A percentile compares a stretch with the other conserved stretches of the same genome.
These are phyloP conservation scores for Lasioglossum malachurum DNA, from an alignment of 2,888 invertebrate species.

Conservation along the genomic window DNA sequence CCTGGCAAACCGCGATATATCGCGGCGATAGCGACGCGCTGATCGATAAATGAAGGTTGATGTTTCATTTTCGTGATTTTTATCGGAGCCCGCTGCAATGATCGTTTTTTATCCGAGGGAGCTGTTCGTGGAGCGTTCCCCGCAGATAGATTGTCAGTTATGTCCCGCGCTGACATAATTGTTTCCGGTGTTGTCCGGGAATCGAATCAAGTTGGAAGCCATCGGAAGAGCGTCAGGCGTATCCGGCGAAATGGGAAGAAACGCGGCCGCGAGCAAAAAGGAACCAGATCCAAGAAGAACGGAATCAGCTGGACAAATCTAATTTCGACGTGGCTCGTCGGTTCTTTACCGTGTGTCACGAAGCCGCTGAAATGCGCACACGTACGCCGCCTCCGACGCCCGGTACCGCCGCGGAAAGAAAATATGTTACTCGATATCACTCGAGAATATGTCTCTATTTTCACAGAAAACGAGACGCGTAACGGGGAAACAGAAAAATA, in stretches of 20 bases:
- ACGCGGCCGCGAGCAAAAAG: constrained; percentile 40
- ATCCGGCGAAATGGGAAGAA: constrained; percentile 19
- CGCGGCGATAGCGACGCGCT: background rate
- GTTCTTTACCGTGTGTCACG: constrained; percentile 17
- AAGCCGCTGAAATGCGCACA: background rate
- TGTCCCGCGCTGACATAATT: constrained; percentile 63
- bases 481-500: background rate
- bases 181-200: constrained; percentile 52
- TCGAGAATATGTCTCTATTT: background rate
- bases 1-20: background rate
- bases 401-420: background rate
- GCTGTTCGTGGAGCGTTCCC: constrained; percentile 24
- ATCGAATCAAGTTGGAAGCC: constrained; percentile 64
- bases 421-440: background rate
- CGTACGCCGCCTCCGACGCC: background rate
- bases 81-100: background rate
- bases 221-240: constrained; percentile 52
- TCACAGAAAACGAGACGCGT: background rate
- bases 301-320: constrained; percentile 49
- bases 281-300: constrained; percentile 16
- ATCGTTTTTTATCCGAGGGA: constrained; percentile 34
- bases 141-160: constrained; percentile 52
- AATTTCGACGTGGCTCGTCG: constrained; percentile 26
- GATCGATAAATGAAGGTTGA: background rate
- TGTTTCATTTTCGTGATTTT: constrained; percentile 32